Evolutionary conservation across 2,888 invertebrate species (phyloP).

Genomic region (Junonia oenone): DNA sequence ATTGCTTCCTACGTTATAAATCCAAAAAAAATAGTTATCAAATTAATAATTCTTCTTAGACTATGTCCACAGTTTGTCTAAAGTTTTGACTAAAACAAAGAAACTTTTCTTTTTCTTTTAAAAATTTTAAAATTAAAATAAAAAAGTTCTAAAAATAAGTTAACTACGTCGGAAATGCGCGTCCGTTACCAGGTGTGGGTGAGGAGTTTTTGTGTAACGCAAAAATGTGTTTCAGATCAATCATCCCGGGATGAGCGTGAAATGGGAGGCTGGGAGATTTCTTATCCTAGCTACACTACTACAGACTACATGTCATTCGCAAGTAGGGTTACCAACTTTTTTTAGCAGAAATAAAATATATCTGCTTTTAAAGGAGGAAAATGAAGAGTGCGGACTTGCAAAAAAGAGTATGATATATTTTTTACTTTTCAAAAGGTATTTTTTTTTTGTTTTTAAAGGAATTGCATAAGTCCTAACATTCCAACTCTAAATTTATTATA

Average conservation of each 20-base stretch:
- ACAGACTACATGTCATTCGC: not conserved
- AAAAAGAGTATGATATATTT: not conserved
- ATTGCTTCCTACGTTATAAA: no score
- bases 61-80: no score
- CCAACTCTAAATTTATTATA: no score
- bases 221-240: constrained; percentile 62
- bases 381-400: no score
- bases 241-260: constrained; percentile 37
- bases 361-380: no score
- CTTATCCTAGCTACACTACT: not conserved
- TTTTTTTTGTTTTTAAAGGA: no score
- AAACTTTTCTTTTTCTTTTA: not conserved
- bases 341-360: no score
- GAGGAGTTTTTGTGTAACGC: constrained; percentile 41
- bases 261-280: constrained; percentile 9
- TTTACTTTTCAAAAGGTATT: not conserved
- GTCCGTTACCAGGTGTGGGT: constrained; percentile 50
- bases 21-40: no score
- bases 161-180: constrained; percentile 47
- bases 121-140: not conserved
- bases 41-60: no score
- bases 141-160: constrained; percentile 21
- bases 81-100: no score
- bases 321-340: no score
- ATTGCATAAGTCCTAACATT: no score